These are phyloP conservation scores for Xyliphius kryptos DNA, from an alignment of 2,113 vertebrate species.

Conservation along the genomic window DNA sequence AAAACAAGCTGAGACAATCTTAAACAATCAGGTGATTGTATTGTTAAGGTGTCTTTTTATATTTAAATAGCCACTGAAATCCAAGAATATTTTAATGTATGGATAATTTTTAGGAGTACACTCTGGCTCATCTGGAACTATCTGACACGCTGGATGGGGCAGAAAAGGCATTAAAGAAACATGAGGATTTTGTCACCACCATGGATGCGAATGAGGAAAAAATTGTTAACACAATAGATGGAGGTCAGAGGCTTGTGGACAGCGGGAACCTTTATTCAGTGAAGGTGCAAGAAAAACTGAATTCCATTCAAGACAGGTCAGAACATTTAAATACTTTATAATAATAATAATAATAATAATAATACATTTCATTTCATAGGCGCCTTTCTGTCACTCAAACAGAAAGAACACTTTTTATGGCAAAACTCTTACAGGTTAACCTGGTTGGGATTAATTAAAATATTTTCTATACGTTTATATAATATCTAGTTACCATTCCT, in stretches of 20 bases:
- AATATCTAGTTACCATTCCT: too few relatives aligned
- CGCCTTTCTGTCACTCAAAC: too few relatives aligned
- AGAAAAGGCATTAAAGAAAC: constrained; percentile 75
- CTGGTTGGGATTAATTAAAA: too few relatives aligned
- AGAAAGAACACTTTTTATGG: too few relatives aligned
- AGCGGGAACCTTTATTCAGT: constrained; percentile 77
- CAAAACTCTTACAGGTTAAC: too few relatives aligned
- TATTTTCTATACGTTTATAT: too few relatives aligned
- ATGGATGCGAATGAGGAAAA: constrained; percentile 84
- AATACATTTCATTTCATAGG: too few relatives aligned
- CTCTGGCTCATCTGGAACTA: constrained; percentile 75
- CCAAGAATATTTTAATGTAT: background rate
- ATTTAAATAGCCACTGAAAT: too few relatives aligned
- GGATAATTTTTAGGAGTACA: constrained; percentile 77
- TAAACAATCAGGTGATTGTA: constrained; percentile 83
- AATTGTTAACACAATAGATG: constrained; percentile 64
- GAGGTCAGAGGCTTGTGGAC: constrained; percentile 72
- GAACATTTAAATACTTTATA: constrained; percentile 18
- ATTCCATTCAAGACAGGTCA: constrained; percentile 77
- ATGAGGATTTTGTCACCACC: constrained; percentile 76
- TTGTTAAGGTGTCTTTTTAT: background rate
- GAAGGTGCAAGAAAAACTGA: constrained; percentile 80
- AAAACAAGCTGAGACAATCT: constrained; percentile 81
- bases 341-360: too few relatives aligned
- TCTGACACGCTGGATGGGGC: constrained; percentile 79